A percentile compares a stretch with the other conserved stretches of the same genome.
phyloP scores from a whole-genome alignment of 1,140 invertebrate species.

The Battus philenor region DNA sequence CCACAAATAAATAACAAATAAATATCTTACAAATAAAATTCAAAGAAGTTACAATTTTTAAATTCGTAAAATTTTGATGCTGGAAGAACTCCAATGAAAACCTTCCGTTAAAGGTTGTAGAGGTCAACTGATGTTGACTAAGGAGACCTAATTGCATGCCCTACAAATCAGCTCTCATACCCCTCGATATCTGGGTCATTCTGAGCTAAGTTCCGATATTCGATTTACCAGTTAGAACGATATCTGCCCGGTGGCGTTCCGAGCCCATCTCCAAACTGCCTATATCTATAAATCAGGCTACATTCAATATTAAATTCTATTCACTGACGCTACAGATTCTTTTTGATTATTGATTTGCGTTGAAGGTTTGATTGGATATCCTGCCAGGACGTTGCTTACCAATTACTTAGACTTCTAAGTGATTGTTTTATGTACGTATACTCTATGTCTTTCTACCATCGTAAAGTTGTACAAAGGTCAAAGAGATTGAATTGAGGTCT shows the following conservation, averaged over 20 bases:
- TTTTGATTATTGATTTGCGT: conserved; percentile 9
- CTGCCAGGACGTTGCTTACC: conserved; percentile 44
- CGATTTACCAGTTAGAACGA: conserved; percentile 55
- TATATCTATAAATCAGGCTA: conserved; percentile 22
- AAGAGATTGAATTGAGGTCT: too few relatives aligned
- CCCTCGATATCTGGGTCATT: conserved; percentile 47
- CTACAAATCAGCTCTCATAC: conserved; percentile 14
- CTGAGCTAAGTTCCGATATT: conserved; percentile 42
- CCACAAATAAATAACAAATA: too few relatives aligned
- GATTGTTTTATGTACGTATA: conserved; percentile 52
- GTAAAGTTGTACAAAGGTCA: not conserved
- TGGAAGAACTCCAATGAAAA: too few relatives aligned
- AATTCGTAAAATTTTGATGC: too few relatives aligned
- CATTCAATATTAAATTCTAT: conserved; percentile 19
- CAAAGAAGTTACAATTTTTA: too few relatives aligned
- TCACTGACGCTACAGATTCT: not conserved
- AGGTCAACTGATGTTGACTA: conserved; percentile 11
- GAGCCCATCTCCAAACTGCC: conserved; percentile 47
- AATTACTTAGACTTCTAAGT: conserved; percentile 63
- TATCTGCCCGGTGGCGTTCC: conserved; percentile 48
- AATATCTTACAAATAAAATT: too few relatives aligned
- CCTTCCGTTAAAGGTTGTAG: too few relatives aligned
- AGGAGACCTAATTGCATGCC: conserved; percentile 13
- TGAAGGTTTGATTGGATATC: conserved; percentile 51
- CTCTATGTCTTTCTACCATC: too few relatives aligned